These are phyloP conservation scores for Lepidostoma basale DNA, from an alignment of 1,140 invertebrate species.

Conservation along the genomic window DNA sequence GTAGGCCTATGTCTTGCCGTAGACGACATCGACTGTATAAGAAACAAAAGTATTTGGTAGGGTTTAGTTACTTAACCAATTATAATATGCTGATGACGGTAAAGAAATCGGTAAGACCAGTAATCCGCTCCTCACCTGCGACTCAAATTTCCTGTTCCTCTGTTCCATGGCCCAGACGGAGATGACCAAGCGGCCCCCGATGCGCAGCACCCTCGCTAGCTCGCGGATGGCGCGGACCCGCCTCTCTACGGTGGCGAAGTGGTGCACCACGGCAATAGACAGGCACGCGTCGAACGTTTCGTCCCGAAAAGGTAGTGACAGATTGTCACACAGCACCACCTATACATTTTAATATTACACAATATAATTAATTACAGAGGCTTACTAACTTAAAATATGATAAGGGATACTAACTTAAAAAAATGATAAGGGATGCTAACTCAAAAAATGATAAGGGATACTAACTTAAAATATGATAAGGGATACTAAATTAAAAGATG, in stretches of 20 bases:
- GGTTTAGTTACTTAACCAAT: too few species aligned
- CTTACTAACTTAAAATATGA: too few species aligned
- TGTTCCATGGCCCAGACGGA: slow-evolving; percentile 98
- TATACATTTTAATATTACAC: slow-evolving; percentile 50
- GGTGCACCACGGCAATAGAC: slow-evolving; percentile 93
- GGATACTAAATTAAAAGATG: too few species aligned
- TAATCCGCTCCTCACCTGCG: slow-evolving; percentile 67
- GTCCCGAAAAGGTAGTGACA: slow-evolving; percentile 88
- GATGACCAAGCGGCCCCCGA: slow-evolving; percentile 90
- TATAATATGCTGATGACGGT: too few species aligned
- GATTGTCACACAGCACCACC: slow-evolving; percentile 88
- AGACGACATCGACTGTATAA: too few species aligned
- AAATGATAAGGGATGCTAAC: too few species aligned
- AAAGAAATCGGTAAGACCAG: too few species aligned
- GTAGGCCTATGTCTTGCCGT: too few species aligned
- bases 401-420: too few species aligned
- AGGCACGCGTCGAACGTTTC: slow-evolving; percentile 93
- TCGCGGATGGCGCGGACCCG: slow-evolving; percentile 86
- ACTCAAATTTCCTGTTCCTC: slow-evolving; percentile 76
- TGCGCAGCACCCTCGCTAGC: slow-evolving; percentile 83
- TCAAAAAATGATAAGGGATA: too few species aligned
- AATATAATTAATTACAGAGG: background rate
- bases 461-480: too few species aligned
- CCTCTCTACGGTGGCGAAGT: slow-evolving; percentile 90
- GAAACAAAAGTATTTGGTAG: too few species aligned